A percentile compares a stretch with the other conserved stretches of the same genome.
phyloP scores from a whole-genome alignment of 2,113 vertebrate genomes.

The Cryptoleucopteryx plumbea region DNA sequence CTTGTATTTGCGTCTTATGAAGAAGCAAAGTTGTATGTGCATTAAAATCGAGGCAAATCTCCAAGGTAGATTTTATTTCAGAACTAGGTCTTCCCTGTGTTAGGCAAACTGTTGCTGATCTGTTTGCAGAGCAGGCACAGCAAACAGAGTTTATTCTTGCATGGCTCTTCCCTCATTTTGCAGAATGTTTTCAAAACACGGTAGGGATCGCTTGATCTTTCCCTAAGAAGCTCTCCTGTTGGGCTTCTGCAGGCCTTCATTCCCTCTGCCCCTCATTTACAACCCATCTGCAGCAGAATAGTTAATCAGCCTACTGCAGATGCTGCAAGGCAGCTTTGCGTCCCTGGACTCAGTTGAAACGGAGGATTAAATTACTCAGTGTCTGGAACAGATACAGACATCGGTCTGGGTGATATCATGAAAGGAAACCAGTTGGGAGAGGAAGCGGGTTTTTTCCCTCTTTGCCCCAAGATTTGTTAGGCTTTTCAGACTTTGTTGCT shows the following conservation, averaged over 20 bases:
- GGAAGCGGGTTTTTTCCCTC: background rate
- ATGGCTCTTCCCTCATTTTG: background rate
- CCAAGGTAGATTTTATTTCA: background rate
- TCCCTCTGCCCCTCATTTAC: background rate
- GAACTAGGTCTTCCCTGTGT: background rate
- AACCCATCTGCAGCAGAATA: background rate
- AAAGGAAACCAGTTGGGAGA: background rate
- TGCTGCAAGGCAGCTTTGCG: background rate
- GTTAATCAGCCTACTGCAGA: background rate
- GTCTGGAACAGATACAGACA: background rate
- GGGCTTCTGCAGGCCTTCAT: background rate
- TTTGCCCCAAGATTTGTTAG: background rate
- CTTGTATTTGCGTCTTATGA: background rate
- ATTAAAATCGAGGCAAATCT: background rate
- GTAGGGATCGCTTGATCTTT: fast-evolving
- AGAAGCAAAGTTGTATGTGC: background rate
- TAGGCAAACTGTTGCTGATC: background rate
- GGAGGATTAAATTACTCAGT: background rate
- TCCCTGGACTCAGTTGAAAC: background rate
- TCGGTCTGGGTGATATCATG: background rate
- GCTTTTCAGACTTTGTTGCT: background rate
- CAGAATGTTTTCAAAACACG: background rate
- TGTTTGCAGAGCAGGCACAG: background rate
- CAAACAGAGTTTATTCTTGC: background rate
- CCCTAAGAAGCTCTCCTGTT: background rate